Conservation (phyloP, 2,113 vertebrate genomes). For the Aspiorhynchus laticeps region DNA sequence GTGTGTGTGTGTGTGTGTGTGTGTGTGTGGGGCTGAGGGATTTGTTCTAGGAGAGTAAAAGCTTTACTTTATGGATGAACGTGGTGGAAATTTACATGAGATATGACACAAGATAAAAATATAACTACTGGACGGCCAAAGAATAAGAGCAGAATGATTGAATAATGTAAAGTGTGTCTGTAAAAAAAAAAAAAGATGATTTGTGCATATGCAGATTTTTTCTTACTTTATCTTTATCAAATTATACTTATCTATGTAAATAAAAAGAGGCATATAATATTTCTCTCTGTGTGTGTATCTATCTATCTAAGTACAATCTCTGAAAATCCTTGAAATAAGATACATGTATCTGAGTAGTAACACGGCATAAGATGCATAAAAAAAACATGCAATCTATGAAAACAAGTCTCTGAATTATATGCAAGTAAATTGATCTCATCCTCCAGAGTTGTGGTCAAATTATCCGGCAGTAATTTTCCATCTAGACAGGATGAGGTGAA, state of each 20-base stretch:
- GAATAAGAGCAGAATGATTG: neutral
- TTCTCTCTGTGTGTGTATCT: neutral
- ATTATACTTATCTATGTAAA: neutral
- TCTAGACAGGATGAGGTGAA: conserved; percentile 9
- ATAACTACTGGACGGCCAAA: neutral
- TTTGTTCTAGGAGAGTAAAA: conserved; percentile 20
- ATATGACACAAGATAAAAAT: neutral
- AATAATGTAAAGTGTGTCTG: conserved; percentile 17
- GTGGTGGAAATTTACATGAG: conserved; percentile 25
- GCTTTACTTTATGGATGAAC: conserved; percentile 8
- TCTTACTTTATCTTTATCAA: neutral
- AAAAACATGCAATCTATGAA: neutral
- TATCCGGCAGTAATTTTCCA: neutral
- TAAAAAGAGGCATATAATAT: conserved; percentile 2
- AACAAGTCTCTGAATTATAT: neutral
- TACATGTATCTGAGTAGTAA: neutral
- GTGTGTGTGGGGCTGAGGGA: conserved; percentile 21
- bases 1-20: conserved; percentile 17
- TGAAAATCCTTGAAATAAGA: neutral
- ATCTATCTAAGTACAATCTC: neutral
- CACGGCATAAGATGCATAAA: neutral
- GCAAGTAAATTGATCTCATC: neutral
- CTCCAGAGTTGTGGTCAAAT: neutral
- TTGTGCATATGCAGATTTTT: neutral
- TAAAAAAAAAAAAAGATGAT: neutral